Conservation (phyloP, 2,113 vertebrate genomes). For the Gymnobelideus leadbeateri region DNA sequence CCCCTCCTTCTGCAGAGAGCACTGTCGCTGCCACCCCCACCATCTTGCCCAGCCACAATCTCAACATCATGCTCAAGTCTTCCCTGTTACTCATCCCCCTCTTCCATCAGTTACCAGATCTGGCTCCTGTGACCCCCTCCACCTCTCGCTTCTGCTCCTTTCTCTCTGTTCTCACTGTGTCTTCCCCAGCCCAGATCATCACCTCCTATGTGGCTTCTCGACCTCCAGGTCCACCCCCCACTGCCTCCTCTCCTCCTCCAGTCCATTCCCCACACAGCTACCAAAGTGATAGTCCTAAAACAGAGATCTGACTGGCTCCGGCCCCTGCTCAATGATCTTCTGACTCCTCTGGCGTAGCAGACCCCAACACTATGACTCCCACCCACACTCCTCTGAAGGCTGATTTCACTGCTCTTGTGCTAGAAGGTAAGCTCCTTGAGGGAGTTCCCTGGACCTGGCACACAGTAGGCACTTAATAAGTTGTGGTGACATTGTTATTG, state of each 20-base stretch:
- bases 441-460: background rate
- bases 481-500: background rate
- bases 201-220: background rate
- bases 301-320: background rate
- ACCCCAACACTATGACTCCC: background rate
- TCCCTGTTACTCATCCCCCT: background rate
- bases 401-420: background rate
- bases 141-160: background rate
- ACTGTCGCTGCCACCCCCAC: rapidly evolving
- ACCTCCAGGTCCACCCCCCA: background rate
- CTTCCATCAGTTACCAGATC: background rate
- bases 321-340: background rate
- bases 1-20: background rate
- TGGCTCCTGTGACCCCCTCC: background rate
- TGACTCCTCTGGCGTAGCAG: background rate
- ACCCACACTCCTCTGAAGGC: background rate
- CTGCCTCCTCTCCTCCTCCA: background rate
- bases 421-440: background rate
- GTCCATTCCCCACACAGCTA: background rate
- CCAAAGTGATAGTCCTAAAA: background rate
- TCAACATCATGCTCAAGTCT: background rate
- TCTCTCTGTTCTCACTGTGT: background rate
- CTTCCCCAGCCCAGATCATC: background rate
- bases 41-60: background rate
- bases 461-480: background rate